phyloP scores from a whole-genome alignment of 2,797 vertebrate genomes.

The Clarias platycephalus region DNA sequence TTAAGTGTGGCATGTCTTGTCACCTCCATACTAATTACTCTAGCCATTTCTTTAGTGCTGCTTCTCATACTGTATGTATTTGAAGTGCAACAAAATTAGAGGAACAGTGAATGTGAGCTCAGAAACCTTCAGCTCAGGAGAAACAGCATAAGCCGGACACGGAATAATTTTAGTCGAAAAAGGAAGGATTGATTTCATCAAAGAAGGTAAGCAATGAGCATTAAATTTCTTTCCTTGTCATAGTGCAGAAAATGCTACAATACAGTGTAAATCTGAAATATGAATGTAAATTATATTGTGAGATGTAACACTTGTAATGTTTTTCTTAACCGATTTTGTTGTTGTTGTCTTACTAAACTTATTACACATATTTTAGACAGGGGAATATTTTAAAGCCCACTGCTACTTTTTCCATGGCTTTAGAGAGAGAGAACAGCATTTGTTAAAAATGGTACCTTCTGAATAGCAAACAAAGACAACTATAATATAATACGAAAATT shows the following conservation, averaged over 20 bases:
- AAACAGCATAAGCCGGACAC: neutral
- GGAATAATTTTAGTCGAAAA: neutral
- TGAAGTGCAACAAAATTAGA: neutral
- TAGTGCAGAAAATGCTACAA: neutral
- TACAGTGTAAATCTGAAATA: neutral
- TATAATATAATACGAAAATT: neutral
- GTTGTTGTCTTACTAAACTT: neutral
- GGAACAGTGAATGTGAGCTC: neutral
- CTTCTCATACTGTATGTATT: neutral
- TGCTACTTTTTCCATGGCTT: neutral
- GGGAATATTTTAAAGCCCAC: neutral
- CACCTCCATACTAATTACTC: slow-evolving; percentile 71
- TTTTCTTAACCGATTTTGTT: neutral
- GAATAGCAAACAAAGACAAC: neutral
- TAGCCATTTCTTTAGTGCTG: neutral
- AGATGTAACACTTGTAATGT: neutral
- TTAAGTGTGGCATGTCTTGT: slow-evolving; percentile 60
- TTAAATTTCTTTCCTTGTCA: neutral
- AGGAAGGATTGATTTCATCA: neutral
- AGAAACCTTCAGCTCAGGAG: neutral
- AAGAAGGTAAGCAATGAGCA: neutral
- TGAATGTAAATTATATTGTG: neutral
- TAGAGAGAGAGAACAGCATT: neutral
- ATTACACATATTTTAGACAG: neutral
- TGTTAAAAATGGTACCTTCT: neutral